Base-by-base conservation (phyloP, 1,140 invertebrate genomes). In the Drosophila leontia region DNA sequence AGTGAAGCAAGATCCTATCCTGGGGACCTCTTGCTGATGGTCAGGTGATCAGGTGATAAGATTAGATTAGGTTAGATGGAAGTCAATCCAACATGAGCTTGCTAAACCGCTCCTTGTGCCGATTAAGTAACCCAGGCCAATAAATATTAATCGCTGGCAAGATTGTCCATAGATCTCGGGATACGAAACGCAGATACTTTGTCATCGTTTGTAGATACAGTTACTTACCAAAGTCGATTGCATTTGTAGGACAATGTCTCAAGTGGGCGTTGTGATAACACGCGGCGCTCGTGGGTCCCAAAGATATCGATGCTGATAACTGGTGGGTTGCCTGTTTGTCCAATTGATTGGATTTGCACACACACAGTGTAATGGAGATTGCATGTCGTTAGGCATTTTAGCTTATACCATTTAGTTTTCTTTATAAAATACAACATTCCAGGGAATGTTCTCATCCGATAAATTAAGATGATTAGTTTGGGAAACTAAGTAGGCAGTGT, bases 81-180 rank as follows among this genome's bases (percentile, higher is more conserved):
- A 57, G 32, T 34, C 32, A 70, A 67, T 50, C 56, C 56, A 7
- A 41, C 42, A 47, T 29, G 29, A 50, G 68, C 44, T 50, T 32
- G 59, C 59, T 19, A 34, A 63, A 75, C 17, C 45, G 44, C 32
- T 64, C 59, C 34, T 75, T 75, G 42, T 32, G 32, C 13, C 45
- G 74, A 75, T 76, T 64, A 57, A 29, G 53, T 58, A 76, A 75
- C 15, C n/a, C 23, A 29, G 23, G 19, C 12, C 48, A n/a, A 55
- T 62, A 72, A 70, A 53, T 44, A 58, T 42, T 37, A 37, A 45
- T 51, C 17, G 19, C 50, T 23, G 23, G 1, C 34, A 8, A 42
- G 63, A 48, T 71, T 61, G 56, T 32, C 64, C 64, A 19, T 69
- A 29, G 47, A 56, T 41, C 17, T 53, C 6, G 60, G 56, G 50